A percentile compares a stretch with the other conserved stretches of the same genome.
phyloP scores from a whole-genome alignment of 2,113 vertebrate genomes.

The Protobothrops flavoviridis region DNA sequence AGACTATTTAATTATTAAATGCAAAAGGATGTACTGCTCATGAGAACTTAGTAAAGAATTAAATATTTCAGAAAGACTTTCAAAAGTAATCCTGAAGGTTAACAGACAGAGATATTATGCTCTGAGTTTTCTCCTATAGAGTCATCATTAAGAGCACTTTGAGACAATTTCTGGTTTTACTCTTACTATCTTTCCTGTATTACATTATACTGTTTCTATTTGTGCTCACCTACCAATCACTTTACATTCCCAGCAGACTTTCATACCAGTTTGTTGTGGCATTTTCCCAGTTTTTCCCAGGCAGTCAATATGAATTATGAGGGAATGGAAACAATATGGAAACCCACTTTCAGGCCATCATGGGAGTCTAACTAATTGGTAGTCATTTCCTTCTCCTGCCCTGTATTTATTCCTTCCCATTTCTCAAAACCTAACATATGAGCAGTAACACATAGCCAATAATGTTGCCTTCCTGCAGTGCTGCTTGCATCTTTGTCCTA shows the following conservation, averaged over 20 bases:
- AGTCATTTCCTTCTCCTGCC: not conserved
- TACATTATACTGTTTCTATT: not conserved
- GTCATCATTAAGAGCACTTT: slow-evolving; percentile 30
- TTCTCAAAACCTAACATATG: not conserved
- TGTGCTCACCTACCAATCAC: not conserved
- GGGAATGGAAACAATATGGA: not conserved
- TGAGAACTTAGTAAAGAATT: slow-evolving; percentile 71
- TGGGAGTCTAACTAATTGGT: not conserved
- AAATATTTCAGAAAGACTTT: slow-evolving; percentile 58
- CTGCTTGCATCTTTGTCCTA: not conserved
- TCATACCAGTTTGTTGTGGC: not conserved
- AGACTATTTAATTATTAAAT: slow-evolving; percentile 60
- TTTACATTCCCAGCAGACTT: not conserved
- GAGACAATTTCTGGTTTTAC: not conserved
- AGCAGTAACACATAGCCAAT: not conserved
- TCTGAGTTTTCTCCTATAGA: slow-evolving; percentile 62
- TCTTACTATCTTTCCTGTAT: not conserved
- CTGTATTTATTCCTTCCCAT: not conserved
- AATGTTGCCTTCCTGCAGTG: not conserved
- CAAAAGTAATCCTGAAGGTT: slow-evolving; percentile 67
- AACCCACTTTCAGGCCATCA: not conserved
- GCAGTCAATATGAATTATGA: not conserved
- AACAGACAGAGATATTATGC: slow-evolving; percentile 63
- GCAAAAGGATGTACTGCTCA: slow-evolving; percentile 65
- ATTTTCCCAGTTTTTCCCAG: not conserved